phyloP scores from a whole-genome alignment of 2,797 vertebrate species.

The Triplophysa bombifrons region DNA sequence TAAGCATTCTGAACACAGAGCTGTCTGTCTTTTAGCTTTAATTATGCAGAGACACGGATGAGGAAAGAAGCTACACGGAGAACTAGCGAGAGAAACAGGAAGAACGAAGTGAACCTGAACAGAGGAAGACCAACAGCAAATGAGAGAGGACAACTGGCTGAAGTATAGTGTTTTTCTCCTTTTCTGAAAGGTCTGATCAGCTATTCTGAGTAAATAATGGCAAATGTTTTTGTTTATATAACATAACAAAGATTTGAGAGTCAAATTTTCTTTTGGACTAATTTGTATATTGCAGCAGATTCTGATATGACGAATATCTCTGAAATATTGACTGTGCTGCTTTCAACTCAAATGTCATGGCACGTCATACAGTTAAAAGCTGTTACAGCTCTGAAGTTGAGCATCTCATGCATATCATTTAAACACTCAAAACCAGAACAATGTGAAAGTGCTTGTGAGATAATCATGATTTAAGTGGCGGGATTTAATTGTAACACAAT shows the following conservation, averaged over 20 bases:
- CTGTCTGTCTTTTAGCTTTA: slow-evolving; percentile 11
- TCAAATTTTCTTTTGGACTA: not conserved
- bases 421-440: not conserved
- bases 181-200: too few species aligned
- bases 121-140: not conserved
- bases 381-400: slow-evolving; percentile 7
- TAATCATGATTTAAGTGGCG: not conserved
- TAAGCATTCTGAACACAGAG: not conserved
- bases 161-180: not conserved
- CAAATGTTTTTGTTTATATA: not conserved
- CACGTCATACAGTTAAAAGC: not conserved
- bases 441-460: not conserved
- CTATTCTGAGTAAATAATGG: too few species aligned
- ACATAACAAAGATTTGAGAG: not conserved
- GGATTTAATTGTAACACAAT: slow-evolving; percentile 1
- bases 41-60: slow-evolving; percentile 25
- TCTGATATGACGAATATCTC: not conserved
- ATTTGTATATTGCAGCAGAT: not conserved
- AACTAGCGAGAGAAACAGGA: not conserved
- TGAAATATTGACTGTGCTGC: not conserved
- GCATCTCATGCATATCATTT: not conserved
- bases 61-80: slow-evolving; percentile 4
- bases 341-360: not conserved
- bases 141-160: too few species aligned
- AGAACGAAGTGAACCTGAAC: slow-evolving; percentile 9